Conservation (phyloP, 2,113 vertebrate genomes). For the Sinosuthora webbiana region DNA sequence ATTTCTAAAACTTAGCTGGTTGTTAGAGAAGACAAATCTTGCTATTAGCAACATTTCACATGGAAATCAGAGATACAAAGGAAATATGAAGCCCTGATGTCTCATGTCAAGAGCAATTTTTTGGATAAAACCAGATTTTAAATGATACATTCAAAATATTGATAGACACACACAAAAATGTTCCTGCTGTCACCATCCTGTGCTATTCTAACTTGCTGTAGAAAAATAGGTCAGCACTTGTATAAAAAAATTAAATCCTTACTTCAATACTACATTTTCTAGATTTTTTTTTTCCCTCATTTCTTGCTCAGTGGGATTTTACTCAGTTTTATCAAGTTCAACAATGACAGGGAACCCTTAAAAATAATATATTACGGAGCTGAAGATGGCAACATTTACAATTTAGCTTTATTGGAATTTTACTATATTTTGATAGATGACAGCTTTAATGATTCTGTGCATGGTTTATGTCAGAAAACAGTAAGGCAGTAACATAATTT, state of each 20-base stretch:
- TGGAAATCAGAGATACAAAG: not conserved
- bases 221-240: not conserved
- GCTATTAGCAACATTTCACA: not conserved
- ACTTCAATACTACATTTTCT: not conserved
- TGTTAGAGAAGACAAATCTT: not conserved
- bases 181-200: not conserved
- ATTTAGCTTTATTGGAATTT: slow-evolving; percentile 8
- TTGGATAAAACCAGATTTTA: not conserved
- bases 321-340: slow-evolving; percentile 25
- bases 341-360: not conserved
- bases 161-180: not conserved
- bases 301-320: not conserved
- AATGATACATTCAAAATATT: not conserved
- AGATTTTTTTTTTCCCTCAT: not conserved
- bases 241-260: not conserved
- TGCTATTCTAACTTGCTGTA: not conserved
- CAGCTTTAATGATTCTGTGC: slow-evolving; percentile 22
- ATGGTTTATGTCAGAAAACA: slow-evolving; percentile 23
- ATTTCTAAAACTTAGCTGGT: not conserved
- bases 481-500: not conserved
- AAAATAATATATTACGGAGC: slow-evolving; percentile 16
- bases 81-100: not conserved
- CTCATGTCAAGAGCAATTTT: not conserved
- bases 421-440: slow-evolving; percentile 39
- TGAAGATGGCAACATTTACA: slow-evolving; percentile 21